Evolutionary conservation across 2,113 vertebrate genomes (phyloP).

Genomic region (Macrotis lagotis): DNA sequence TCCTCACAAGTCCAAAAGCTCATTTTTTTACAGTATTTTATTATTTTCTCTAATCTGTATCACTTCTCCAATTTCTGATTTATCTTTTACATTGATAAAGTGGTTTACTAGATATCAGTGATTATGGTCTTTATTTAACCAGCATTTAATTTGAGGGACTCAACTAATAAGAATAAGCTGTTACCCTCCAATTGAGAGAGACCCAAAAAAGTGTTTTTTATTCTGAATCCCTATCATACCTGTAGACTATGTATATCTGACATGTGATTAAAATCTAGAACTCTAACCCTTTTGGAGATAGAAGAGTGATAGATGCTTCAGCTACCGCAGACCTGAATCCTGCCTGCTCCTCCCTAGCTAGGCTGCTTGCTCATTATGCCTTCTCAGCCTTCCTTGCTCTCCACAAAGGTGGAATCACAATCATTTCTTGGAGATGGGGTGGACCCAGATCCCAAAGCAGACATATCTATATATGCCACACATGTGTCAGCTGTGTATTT

Average conservation of each 20-base stretch:
- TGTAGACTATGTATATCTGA: not conserved
- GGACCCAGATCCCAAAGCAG: too few species aligned
- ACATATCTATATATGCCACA: too few species aligned
- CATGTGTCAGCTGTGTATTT: too few species aligned
- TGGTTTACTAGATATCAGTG: not conserved
- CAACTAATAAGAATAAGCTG: not conserved
- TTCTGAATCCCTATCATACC: not conserved
- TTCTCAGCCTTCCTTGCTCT: too few species aligned
- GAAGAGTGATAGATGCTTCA: not conserved
- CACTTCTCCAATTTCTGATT: not conserved
- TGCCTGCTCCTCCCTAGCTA: not conserved
- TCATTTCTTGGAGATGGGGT: too few species aligned
- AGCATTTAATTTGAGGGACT: not conserved
- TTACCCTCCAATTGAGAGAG: not conserved
- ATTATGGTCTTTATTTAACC: not conserved
- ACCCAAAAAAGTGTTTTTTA: not conserved
- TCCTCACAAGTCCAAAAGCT: not conserved
- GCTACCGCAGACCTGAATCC: not conserved
- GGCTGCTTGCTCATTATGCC: not conserved
- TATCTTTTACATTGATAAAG: not conserved
- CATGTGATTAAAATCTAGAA: not conserved
- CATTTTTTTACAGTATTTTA: not conserved
- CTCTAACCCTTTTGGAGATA: not conserved
- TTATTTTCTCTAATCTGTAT: not conserved
- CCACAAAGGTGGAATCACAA: too few species aligned